Evolutionary conservation across 2,888 invertebrate genomes (phyloP).

Genomic region (Melinaea menophilus): DNA sequence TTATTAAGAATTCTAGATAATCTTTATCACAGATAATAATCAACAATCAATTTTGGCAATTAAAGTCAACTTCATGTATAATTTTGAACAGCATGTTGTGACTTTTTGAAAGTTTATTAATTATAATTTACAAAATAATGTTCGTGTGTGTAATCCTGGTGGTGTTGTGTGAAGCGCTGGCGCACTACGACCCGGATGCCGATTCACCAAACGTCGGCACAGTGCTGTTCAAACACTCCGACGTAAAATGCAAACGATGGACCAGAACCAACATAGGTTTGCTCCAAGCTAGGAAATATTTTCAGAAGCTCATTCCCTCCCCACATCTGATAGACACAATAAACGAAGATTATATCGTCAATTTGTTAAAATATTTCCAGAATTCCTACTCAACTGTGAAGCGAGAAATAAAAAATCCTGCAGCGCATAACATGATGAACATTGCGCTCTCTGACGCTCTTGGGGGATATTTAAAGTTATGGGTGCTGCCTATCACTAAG

Average conservation of each 20-base stretch:
- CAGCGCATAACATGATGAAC: conserved; percentile 46
- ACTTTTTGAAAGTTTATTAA: conserved; percentile 56
- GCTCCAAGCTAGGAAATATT: conserved; percentile 50
- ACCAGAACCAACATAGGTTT: conserved; percentile 42
- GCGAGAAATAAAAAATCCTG: conserved; percentile 39
- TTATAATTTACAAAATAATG: conserved; percentile 35
- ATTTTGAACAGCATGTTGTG: conserved; percentile 12
- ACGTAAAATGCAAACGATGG: conserved; percentile 49
- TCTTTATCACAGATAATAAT: too few relatives aligned
- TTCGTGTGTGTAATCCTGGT: conserved; percentile 19
- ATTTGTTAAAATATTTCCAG: conserved; percentile 49
- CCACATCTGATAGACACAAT: conserved; percentile 40
- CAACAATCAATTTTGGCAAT: neutral
- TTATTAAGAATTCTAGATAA: too few relatives aligned
- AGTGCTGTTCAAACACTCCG: conserved; percentile 49
- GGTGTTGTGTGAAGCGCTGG: conserved; percentile 27
- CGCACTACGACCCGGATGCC: conserved; percentile 25
- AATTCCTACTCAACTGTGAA: conserved; percentile 46
- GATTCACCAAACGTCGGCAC: conserved; percentile 54
- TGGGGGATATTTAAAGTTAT: conserved; percentile 80
- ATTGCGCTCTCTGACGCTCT: conserved; percentile 68
- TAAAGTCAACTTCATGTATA: conserved; percentile 2
- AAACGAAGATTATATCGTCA: conserved; percentile 45
- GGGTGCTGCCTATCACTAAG: conserved; percentile 78
- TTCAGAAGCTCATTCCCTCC: conserved; percentile 54